Base-by-base conservation (phyloP, 2,113 vertebrate species). In the Anoplopoma fimbria region DNA sequence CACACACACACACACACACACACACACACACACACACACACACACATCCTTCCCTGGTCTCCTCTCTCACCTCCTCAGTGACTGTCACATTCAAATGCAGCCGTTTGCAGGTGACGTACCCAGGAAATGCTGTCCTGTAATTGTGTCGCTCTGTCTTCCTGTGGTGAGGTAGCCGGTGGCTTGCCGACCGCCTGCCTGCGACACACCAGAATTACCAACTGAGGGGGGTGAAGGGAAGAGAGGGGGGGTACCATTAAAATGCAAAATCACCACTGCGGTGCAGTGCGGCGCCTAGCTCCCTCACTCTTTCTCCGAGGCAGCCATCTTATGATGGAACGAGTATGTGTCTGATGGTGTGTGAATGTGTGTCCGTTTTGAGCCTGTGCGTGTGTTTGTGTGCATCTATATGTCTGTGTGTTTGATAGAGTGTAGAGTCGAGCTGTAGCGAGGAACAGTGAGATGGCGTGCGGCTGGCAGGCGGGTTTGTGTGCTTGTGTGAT, bases 191-290 rank as follows among this genome's bases (percentile, higher is more conserved):
- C 86, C 86, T 87, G 74, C 74, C 83, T 84, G 76, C 75, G 45
- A 88, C 76, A 77, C 81, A 80, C 83, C 92, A 81, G 87, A 93
- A 94, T 94, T 81, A 92, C 92, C 88, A 88, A 75, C 78, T 78
- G 83, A 82, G 81, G 81, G 79, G 82, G 27, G 78, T 72, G 75
- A 70, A 27, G 45, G 68, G 64, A 53, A 9, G 67, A 69, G 73
- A 80, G 83, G 73, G 78, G 68, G 82, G 74, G 85, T 89, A 88
- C 91, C 84, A 94, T 94, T 91, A 90, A 94, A 95, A 96, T 94
- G 92, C 90, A 93, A 94, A 95, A 95, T 92, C 84, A 85, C 93
- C 93, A 93, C 91, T 76, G 90, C 83, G 86, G 88, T 87, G 88
- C 87, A 78, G 84, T 82, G 88, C 74, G 63, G 79, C 60, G 58